Evolutionary conservation across 2,797 vertebrate species (phyloP), one percentile per base, ranked within the genome.

Genomic region (Parotocinclus haroldoi): DNA sequence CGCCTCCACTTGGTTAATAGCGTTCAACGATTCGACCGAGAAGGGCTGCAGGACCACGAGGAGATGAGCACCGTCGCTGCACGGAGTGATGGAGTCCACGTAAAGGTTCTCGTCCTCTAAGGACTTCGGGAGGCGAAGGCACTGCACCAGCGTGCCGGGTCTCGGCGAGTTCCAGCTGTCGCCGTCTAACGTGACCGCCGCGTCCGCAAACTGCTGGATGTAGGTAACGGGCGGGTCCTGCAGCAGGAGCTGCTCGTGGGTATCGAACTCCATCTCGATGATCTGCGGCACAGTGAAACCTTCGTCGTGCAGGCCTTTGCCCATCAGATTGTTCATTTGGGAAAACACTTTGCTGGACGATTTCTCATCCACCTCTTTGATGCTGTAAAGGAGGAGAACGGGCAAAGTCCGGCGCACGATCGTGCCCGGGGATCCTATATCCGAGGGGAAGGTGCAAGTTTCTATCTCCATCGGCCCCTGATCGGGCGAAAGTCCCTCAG

Each of bases 231-330:
- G 96, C 0, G 96, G 97, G 75, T 99, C 97, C 90, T 99, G 96
- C 39, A 99, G 91, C 62, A 99, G 89, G 48, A 99, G 84, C 83
- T 98, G 96, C 59, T 99, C 96, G 16, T 99, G 97, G 36, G 92
- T 93, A 83, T 99, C 96, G 55, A 99, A 92, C 81, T 99, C 97
- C 96, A 99, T 98, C 81, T 98, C 96, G 71, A 99, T 98, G 72
- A 99, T 99, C 85, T 99, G 97, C 1, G 97, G 97, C 81, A 99
- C 94, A 1, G 95, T 98, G 84, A 99, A 99, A 80, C 95, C 95
- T 78, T 99, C 96, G 76, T 99, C 97, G 0, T 98, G 96, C 73
- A 98, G 92, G 71, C 94, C 94, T 85, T 99, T 99, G 85, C 93
- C 94, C 94, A 98, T 96, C 58, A 98, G 87, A 86, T 93, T 98